Evolutionary conservation across 2,113 vertebrate genomes (phyloP).

Genomic region (Indicator maculatus): DNA sequence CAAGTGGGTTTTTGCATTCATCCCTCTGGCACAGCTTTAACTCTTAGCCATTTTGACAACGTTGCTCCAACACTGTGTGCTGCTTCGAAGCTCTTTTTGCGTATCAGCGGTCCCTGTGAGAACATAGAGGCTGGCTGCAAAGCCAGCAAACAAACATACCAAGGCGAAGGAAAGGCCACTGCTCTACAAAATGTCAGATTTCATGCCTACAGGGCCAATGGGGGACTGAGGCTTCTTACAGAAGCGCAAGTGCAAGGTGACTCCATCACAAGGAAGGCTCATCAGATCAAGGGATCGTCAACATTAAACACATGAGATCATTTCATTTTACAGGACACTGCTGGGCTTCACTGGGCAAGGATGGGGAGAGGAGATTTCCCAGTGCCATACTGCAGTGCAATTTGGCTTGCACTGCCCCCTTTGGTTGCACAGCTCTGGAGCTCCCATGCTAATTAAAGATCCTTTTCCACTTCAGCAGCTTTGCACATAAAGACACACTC

Average conservation of each 20-base stretch:
- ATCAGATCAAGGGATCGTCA: neutral
- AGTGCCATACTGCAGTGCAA: fast-evolving
- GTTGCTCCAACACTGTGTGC: neutral
- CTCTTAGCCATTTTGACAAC: conserved; percentile 6
- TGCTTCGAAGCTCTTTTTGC: neutral
- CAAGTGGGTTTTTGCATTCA: neutral
- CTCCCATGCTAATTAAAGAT: conserved; percentile 17
- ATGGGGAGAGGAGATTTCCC: conserved; percentile 27
- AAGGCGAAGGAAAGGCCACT: neutral
- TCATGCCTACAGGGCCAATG: neutral
- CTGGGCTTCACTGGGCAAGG: neutral
- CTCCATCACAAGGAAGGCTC: neutral
- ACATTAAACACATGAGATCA: neutral
- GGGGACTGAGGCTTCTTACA: neutral
- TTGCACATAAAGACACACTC: conserved; percentile 26
- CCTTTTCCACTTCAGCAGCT: conserved; percentile 48
- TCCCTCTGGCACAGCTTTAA: neutral
- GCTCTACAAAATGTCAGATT: neutral
- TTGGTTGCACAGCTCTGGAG: neutral
- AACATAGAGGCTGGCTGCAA: neutral
- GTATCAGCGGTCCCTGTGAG: neutral
- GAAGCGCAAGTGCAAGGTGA: neutral
- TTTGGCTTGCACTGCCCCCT: conserved; percentile 21
- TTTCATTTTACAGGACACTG: conserved; percentile 6
- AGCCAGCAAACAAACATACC: neutral